Percentiles rank a stretch among this genome's conserved stretches.
Evolutionary conservation across 64 coral and sea anemone genomes (phyloP).

Genomic region (Exaiptasia diaphana): DNA sequence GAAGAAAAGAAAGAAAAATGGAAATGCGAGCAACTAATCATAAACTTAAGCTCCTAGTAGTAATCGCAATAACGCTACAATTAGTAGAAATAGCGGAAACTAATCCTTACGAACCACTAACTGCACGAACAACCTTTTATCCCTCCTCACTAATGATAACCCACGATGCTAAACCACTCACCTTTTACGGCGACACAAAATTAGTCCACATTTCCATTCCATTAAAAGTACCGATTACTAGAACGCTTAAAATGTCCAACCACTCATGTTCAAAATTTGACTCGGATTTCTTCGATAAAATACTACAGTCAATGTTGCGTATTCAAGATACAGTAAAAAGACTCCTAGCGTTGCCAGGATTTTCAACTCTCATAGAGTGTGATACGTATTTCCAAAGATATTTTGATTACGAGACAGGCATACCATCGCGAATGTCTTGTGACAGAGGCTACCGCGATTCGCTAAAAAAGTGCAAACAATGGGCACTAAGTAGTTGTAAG

Average conservation of each 20-base stretch:
- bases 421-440: neutral
- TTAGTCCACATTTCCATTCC: neutral
- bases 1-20: too few relatives aligned
- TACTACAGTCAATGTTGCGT: neutral
- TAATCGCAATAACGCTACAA: too few relatives aligned
- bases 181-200: slow-evolving; percentile 25
- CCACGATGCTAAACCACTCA: neutral
- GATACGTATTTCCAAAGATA: slow-evolving; percentile 21
- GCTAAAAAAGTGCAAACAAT: neutral
- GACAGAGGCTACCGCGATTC: neutral
- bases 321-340: neutral
- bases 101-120: too few relatives aligned
- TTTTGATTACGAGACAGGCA: slow-evolving; percentile 8
- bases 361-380: slow-evolving; percentile 36
- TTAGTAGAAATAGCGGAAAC: too few relatives aligned
- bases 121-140: too few relatives aligned
- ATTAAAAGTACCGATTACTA: neutral
- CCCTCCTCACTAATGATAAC: slow-evolving; percentile 22
- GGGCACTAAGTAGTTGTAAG: neutral
- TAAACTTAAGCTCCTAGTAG: too few relatives aligned
- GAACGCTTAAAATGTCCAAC: neutral
- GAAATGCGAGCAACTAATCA: too few relatives aligned
- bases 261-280: slow-evolving; percentile 4
- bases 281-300: neutral
- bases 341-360: slow-evolving; percentile 18